Evolutionary conservation across 2,113 vertebrate species (phyloP).

Genomic region (Tonatia bakeri): DNA sequence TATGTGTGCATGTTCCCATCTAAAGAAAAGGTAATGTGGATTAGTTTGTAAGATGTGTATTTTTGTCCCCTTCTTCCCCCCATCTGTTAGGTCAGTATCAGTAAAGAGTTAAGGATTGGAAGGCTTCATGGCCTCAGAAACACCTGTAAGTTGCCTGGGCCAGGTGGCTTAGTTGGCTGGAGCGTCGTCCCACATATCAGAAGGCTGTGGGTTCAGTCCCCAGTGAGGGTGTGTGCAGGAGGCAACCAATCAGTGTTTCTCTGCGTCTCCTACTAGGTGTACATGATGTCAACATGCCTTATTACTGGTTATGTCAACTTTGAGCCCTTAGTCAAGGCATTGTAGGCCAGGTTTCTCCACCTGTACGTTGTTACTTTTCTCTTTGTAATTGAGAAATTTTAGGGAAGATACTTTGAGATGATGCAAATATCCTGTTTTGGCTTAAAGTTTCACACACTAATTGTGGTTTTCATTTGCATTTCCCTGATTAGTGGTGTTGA

Average conservation of each 20-base stretch:
- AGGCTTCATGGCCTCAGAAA: background rate
- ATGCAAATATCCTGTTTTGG: background rate
- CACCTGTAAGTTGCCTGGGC: no score
- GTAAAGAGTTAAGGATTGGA: background rate
- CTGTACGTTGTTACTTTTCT: background rate
- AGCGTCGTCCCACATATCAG: no score
- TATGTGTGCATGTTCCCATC: background rate
- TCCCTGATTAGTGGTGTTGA: background rate
- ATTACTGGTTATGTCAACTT: background rate
- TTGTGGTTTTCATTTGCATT: background rate
- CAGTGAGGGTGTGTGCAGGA: no score
- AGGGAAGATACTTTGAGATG: background rate
- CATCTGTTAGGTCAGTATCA: background rate
- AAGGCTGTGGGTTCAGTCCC: no score
- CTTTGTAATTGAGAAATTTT: background rate
- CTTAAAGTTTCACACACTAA: background rate
- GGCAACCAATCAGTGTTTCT: no score
- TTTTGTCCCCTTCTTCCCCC: background rate
- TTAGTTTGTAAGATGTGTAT: background rate
- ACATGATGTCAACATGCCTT: no score
- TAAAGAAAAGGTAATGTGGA: background rate
- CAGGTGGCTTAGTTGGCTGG: no score
- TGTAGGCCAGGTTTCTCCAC: background rate
- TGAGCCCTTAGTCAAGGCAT: background rate
- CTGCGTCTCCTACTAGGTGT: no score